phyloP scores from a whole-genome alignment of 2,888 invertebrate genomes.

The Iphiclides podalirius region DNA sequence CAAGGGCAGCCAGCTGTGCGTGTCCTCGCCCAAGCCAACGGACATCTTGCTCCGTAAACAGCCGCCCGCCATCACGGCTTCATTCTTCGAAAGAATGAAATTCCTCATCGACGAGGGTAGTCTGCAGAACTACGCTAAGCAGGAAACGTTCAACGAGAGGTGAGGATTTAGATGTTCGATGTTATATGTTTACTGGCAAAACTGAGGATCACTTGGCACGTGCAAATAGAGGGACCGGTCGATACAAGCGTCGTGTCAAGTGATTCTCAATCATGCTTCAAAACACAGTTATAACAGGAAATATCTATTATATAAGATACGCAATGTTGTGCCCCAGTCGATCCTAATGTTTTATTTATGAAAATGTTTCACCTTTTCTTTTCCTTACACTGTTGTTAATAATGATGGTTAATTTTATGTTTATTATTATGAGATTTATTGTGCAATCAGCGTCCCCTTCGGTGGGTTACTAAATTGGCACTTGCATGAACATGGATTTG shows the following conservation, averaged over 20 bases:
- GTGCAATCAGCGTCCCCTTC: slow-evolving; percentile 31
- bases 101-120: slow-evolving; percentile 99
- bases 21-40: slow-evolving; percentile 96
- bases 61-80: slow-evolving; percentile 97
- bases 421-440: slow-evolving; percentile 38
- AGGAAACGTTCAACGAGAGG: slow-evolving; percentile 98
- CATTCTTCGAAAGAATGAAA: slow-evolving; percentile 98
- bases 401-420: slow-evolving; percentile 34
- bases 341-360: slow-evolving; percentile 75
- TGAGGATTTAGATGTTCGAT: slow-evolving; percentile 77
- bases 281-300: slow-evolving; percentile 24
- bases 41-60: slow-evolving; percentile 97
- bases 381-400: slow-evolving; percentile 45
- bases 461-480: slow-evolving; percentile 41
- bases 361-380: slow-evolving; percentile 65
- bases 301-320: slow-evolving; percentile 67
- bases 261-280: slow-evolving; percentile 30
- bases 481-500: slow-evolving; percentile 60
- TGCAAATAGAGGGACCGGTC: not conserved
- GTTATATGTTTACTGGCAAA: slow-evolving; percentile 40
- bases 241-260: slow-evolving; percentile 29
- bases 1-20: slow-evolving; percentile 93
- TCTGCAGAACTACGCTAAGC: slow-evolving; percentile 97
- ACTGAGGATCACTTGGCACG: slow-evolving; percentile 24
- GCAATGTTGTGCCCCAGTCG: slow-evolving; percentile 93